A percentile compares a stretch with the other conserved stretches of the same genome.
phyloP scores from a whole-genome alignment of 2,888 invertebrate genomes.

The Synergus gifuensis region DNA sequence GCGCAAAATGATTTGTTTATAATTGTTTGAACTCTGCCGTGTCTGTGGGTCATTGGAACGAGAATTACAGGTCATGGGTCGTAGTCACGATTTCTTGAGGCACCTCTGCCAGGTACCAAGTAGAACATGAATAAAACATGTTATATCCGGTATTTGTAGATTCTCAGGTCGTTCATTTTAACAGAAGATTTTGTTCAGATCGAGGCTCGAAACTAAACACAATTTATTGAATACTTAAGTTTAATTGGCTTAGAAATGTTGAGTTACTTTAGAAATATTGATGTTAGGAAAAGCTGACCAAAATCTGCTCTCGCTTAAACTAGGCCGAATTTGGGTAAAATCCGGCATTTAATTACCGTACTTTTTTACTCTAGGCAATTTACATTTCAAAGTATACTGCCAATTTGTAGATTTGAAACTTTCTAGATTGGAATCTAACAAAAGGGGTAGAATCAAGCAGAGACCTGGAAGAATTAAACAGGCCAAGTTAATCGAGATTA shows the following conservation, averaged over 20 bases:
- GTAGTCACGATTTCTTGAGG: slow-evolving; percentile 31
- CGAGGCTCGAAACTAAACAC: not conserved
- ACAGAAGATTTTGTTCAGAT: not conserved
- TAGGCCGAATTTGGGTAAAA: too few relatives aligned
- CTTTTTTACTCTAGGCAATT: too few relatives aligned
- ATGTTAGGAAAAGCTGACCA: not conserved
- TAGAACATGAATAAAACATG: slow-evolving; percentile 61
- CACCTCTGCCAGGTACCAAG: slow-evolving; percentile 40
- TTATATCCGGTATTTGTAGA: slow-evolving; percentile 54
- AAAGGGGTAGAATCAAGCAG: not conserved
- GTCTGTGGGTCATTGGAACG: slow-evolving; percentile 58
- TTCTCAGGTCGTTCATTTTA: slow-evolving; percentile 30
- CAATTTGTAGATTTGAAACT: not conserved
- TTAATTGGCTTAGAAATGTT: too few relatives aligned
- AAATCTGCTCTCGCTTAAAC: not conserved
- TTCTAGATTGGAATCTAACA: not conserved
- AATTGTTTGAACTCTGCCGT: slow-evolving; percentile 43
- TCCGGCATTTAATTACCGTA: too few relatives aligned
- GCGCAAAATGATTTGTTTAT: not conserved
- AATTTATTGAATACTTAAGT: too few relatives aligned
- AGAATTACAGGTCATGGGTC: slow-evolving; percentile 56
- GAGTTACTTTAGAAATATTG: too few relatives aligned
- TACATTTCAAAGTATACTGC: not conserved
- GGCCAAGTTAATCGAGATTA: slow-evolving; percentile 55
- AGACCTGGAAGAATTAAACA: slow-evolving; percentile 5